phyloP scores from a whole-genome alignment of 1,140 invertebrate genomes.

The Teleogryllus occipitalis region DNA sequence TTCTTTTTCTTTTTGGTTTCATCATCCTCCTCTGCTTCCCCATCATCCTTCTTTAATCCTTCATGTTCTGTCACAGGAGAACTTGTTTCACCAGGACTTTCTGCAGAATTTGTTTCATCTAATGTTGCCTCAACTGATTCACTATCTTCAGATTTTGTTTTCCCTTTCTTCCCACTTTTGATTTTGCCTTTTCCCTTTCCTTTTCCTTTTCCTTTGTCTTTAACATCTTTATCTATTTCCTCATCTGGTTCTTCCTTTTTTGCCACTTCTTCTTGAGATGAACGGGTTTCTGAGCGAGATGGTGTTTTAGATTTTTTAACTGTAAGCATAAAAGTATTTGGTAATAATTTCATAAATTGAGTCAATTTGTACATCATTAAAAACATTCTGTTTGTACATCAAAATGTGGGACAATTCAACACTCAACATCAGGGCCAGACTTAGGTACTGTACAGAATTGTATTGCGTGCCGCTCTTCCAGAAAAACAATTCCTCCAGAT shows the following conservation, averaged over 20 bases:
- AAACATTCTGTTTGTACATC: neutral
- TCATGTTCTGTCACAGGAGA: neutral
- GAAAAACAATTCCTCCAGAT: too few species aligned
- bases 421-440: too few species aligned
- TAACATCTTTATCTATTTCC: neutral
- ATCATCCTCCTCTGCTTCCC: neutral
- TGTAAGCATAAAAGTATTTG: neutral
- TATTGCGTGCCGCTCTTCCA: too few species aligned
- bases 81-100: neutral
- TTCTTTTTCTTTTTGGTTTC: slow-evolving; percentile 1
- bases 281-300: neutral
- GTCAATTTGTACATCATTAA: neutral
- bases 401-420: too few species aligned
- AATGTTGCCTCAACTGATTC: neutral
- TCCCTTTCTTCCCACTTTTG: neutral
- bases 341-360: neutral
- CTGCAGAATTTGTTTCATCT: too few species aligned
- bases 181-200: neutral
- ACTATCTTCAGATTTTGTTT: neutral
- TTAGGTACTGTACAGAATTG: too few species aligned
- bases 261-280: neutral
- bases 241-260: neutral
- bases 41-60: neutral
- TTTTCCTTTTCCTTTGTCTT: neutral
- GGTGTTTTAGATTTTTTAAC: neutral